Evolutionary conservation across 2,113 vertebrate species (phyloP), one percentile per base, ranked within the genome.

Genomic region (Mormyrus lacerda): DNA sequence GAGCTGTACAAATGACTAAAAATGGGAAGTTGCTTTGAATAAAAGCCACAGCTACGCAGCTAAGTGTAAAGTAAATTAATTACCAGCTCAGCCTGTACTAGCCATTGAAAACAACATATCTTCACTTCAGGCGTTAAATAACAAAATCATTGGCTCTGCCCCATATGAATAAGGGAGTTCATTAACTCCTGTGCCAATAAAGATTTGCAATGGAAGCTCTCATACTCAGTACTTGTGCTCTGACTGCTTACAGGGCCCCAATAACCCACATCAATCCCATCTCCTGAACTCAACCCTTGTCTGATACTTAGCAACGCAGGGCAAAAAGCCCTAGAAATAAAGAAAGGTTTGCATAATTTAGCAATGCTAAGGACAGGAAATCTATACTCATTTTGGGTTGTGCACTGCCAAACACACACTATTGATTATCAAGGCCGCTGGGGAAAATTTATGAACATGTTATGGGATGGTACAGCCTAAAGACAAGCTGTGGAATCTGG

Each of bases 361-460:
- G 92, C 92, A 94, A 93, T 91, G 92, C 55, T 93, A 92, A 93
- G 94, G 95, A 94, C 95, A 93, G 92, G 95, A 96, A 97, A 97
- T 97, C 96, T 91, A 97, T 97, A 96, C 93, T 96, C 95, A 96
- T 97, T 97, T 90, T 94, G 93, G 92, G 94, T 86, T 91, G 94
- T 93, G 94, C 91, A 0, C 95, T 95, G 93, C 94, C 96, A 95
- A 94, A 94, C 92, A 91, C 88, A 93, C 93, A 89, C 11, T 92
- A 96, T 95, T 91, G 96, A 96, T 93, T 92, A 91, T 90, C 19
- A 91, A 42, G 90, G 91, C 92, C 88, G 93, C 92, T 88, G 93
- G 90, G 39, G 11, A n/a, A 86, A 89, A 89, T 94, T 94, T 83
- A 93, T 91, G 93, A 94, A 94, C 93, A 39, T 42, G 85, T 47